These are phyloP conservation scores for Burhinus bistriatus DNA, from an alignment of 2,113 vertebrate genomes.

Conservation along the genomic window DNA sequence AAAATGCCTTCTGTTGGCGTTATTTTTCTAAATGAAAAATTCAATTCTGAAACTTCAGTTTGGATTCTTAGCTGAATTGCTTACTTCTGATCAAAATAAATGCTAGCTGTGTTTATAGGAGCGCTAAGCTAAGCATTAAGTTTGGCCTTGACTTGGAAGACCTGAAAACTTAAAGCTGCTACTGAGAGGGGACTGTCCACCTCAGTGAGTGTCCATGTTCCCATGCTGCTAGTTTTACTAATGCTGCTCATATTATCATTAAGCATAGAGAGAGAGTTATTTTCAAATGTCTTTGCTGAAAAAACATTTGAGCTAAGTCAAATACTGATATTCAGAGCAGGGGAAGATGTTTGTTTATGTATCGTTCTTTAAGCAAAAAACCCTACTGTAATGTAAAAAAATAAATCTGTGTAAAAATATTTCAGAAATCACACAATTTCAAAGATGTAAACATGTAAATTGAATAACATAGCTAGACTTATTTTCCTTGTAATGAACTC, in stretches of 20 bases:
- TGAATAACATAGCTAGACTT: not conserved
- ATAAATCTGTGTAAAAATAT: not conserved
- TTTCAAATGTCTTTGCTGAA: not conserved
- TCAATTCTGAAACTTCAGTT: not conserved
- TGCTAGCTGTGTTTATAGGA: not conserved
- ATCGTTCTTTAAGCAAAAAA: not conserved
- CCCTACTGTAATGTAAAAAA: not conserved
- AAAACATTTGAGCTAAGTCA: not conserved
- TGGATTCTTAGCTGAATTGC: not conserved
- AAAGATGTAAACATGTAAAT: not conserved
- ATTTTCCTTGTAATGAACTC: not conserved
- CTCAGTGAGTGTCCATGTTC: not conserved
- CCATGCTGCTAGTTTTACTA: not conserved
- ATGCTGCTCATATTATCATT: not conserved
- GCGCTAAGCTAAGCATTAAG: not conserved
- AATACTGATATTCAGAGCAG: not conserved
- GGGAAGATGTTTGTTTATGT: not conserved
- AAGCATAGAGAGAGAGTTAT: not conserved
- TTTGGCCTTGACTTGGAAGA: not conserved
- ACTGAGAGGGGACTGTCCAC: not conserved
- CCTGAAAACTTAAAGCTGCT: not conserved
- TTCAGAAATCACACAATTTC: not conserved
- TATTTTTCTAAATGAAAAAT: not conserved
- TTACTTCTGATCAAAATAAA: not conserved
- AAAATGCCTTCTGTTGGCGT: not conserved